Base-by-base conservation (phyloP, 2,113 vertebrate species). In the Campylomormyrus tamandua region DNA sequence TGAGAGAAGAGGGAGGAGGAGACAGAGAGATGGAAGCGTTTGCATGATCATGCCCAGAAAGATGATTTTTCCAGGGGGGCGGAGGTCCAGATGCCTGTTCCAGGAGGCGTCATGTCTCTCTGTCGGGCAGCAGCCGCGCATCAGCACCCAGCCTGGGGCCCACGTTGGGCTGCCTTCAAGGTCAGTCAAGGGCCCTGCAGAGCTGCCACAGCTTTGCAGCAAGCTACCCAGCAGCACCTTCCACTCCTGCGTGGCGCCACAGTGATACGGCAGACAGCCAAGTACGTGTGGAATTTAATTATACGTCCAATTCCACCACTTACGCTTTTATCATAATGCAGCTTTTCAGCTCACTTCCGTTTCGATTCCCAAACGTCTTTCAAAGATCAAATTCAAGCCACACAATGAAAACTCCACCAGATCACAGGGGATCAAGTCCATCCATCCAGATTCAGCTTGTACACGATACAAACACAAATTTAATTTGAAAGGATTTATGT, bases 171-270 rank as follows among this genome's bases (percentile, higher is more conserved):
- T 3, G 21, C 53, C 58, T 66, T 66, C 58, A 66, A 66, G 58
- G 58, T 66, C 58, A 66, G 62, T 66, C 8, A 27, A 66, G 62
- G 62, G 62, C n/a, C 58, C 62, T 3, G 62, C 9, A 3, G 62
- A 1, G 62, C 62, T 27, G 10, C 62, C 62, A 31, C 62, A 4
- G n/a, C n/a, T 27, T 1, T 31, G 62, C 27, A 24, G 8, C 58
- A 2, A 66, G 8, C 58, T 66, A n/a, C 9, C n/a, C 58, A 10
- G 62, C 62, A 70, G 10, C 62, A 13, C 62, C 62, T 13, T 11
- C n/a, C 10, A 31, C n/a, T 1, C 9, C 62, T 11, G 10, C 0
- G 3, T 11, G 2, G n/a, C 27, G 1, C n/a, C n/a, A 1, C n/a
- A 0, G 10, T 1, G 9, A 31, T 13, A 13, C 62, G 13, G 62